A percentile compares a stretch with the other conserved stretches of the same genome.
These are phyloP conservation scores for Chamaea fasciata DNA, from an alignment of 2,113 vertebrate genomes.

Conservation along the genomic window DNA sequence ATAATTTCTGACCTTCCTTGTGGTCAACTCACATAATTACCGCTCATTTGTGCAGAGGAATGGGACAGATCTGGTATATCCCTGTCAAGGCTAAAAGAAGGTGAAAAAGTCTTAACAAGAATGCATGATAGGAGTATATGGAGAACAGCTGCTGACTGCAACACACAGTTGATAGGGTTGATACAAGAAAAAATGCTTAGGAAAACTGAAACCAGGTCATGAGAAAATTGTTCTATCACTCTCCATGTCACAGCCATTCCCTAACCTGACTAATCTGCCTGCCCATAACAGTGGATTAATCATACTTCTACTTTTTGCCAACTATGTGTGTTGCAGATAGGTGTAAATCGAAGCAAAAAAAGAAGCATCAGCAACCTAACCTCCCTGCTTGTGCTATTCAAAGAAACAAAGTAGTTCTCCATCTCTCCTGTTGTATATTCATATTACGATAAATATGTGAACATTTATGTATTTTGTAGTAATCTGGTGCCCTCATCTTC, in stretches of 20 bases:
- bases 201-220: not conserved
- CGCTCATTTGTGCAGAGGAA: not conserved
- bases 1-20: not conserved
- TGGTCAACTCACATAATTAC: not conserved
- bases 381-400: not conserved
- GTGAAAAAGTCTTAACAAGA: not conserved
- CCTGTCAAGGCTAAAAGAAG: not conserved
- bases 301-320: not conserved
- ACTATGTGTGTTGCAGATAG: not conserved
- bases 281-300: not conserved
- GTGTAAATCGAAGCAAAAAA: not conserved
- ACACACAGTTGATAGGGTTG: not conserved
- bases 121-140: not conserved
- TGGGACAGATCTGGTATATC: not conserved
- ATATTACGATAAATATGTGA: not conserved
- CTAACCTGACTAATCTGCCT: not conserved
- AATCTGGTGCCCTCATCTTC: not conserved
- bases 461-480: not conserved
- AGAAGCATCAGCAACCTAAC: not conserved
- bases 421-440: not conserved
- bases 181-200: not conserved
- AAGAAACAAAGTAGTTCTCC: not conserved
- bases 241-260: not conserved
- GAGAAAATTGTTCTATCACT: not conserved
- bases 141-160: not conserved